Evolutionary conservation across 2,888 invertebrate genomes (phyloP).

Genomic region (Gasteruption jaculator): DNA sequence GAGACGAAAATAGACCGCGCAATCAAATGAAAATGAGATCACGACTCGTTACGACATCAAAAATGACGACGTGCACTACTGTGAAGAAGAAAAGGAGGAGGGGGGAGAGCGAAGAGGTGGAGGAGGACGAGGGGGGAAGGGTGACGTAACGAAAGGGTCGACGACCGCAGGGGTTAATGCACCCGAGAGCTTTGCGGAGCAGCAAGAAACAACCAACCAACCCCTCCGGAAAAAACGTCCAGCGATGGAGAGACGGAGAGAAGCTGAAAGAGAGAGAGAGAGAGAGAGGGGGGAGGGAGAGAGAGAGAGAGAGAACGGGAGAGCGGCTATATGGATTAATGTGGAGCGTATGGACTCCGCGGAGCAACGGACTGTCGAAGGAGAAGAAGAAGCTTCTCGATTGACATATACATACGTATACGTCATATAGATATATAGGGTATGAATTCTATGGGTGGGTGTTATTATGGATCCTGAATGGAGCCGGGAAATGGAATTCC

Average conservation of each 20-base stretch:
- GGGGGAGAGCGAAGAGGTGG: conserved; percentile 18
- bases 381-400: too few relatives aligned
- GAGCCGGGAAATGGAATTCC: too few relatives aligned
- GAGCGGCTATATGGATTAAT: conserved; percentile 11
- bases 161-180: conserved; percentile 48
- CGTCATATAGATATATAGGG: too few relatives aligned
- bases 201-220: too few relatives aligned
- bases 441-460: too few relatives aligned
- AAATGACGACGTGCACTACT: conserved; percentile 38
- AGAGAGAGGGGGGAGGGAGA: conserved; percentile 10
- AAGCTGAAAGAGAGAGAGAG: conserved; percentile 6
- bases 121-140: conserved; percentile 20
- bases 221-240: conserved; percentile 35
- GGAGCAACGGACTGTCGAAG: too few relatives aligned
- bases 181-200: conserved; percentile 43
- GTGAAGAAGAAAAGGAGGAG: conserved; percentile 16
- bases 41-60: conserved; percentile 51
- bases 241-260: not conserved
- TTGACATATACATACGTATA: too few relatives aligned
- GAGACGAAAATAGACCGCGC: conserved; percentile 44
- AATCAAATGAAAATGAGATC: conserved; percentile 53
- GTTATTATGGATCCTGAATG: too few relatives aligned
- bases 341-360: too few relatives aligned
- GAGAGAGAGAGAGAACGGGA: conserved; percentile 19
- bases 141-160: conserved; percentile 48